phyloP scores from a whole-genome alignment of 2,113 vertebrate genomes.

The Anhinga anhinga region DNA sequence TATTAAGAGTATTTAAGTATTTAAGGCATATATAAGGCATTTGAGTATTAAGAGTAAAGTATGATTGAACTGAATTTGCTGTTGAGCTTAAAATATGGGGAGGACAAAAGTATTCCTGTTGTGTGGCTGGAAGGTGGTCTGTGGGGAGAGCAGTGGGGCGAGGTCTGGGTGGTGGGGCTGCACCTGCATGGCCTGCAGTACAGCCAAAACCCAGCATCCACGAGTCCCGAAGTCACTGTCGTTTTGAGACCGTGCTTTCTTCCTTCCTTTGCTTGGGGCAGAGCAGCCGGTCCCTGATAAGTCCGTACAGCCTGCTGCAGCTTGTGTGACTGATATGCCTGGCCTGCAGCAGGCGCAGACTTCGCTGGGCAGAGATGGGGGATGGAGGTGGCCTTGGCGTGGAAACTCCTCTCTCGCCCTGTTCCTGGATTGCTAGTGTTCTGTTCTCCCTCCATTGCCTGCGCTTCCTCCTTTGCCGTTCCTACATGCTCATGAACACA shows the following conservation, averaged over 20 bases:
- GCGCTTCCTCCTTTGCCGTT: neutral
- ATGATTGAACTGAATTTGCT: neutral
- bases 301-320: fast-evolving
- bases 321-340: fast-evolving
- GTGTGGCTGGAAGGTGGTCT: neutral
- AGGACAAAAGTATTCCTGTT: neutral
- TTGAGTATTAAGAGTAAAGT: neutral
- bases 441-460: neutral
- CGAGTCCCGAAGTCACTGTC: neutral
- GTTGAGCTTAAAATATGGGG: neutral
- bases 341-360: neutral
- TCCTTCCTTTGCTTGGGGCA: neutral
- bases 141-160: neutral
- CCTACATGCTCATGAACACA: neutral
- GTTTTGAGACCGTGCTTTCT: fast-evolving
- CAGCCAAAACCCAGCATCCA: neutral
- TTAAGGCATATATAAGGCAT: too few relatives aligned
- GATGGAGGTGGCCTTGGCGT: neutral
- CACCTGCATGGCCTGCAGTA: neutral
- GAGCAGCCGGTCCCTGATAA: fast-evolving
- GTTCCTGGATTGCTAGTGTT: neutral
- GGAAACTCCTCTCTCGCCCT: neutral
- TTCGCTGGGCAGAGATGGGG: neutral
- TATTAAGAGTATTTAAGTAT: too few relatives aligned
- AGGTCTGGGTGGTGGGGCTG: neutral